These are phyloP conservation scores for Ceyx cyanopectus DNA, from an alignment of 2,113 vertebrate genomes.

Conservation along the genomic window DNA sequence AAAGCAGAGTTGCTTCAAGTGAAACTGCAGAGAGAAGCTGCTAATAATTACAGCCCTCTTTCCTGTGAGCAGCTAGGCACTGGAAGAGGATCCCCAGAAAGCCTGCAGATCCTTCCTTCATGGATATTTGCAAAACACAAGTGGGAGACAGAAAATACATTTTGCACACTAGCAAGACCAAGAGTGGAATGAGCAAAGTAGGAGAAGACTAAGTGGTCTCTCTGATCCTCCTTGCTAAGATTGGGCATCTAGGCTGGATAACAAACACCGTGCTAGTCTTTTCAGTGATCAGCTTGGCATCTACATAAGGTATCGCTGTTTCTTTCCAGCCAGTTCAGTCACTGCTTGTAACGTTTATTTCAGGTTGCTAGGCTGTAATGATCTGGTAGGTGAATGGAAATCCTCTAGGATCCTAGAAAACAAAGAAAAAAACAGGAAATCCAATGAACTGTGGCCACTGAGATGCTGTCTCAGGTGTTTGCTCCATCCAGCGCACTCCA, in stretches of 20 bases:
- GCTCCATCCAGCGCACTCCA: not conserved
- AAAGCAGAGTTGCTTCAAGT: not conserved
- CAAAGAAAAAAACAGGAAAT: not conserved
- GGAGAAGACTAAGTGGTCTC: not conserved
- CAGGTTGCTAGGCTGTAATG: not conserved
- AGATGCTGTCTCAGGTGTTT: not conserved
- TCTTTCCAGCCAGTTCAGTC: not conserved
- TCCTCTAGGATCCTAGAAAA: not conserved
- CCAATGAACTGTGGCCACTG: not conserved
- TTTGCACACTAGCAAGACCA: not conserved
- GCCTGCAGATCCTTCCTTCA: not conserved
- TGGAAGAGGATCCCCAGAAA: not conserved
- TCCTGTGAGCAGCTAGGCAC: not conserved
- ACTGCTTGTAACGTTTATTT: not conserved
- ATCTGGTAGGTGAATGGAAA: not conserved
- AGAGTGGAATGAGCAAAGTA: not conserved
- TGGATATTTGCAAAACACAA: fast-evolving
- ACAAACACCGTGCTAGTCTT: fast-evolving
- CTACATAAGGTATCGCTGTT: not conserved
- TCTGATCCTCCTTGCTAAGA: not conserved
- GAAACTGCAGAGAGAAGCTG: not conserved
- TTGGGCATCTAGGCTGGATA: not conserved
- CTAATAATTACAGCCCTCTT: not conserved
- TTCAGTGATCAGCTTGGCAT: fast-evolving
- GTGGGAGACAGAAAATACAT: not conserved